Conservation (phyloP, 2,797 vertebrate genomes). For the Myotis pilosus region DNA sequence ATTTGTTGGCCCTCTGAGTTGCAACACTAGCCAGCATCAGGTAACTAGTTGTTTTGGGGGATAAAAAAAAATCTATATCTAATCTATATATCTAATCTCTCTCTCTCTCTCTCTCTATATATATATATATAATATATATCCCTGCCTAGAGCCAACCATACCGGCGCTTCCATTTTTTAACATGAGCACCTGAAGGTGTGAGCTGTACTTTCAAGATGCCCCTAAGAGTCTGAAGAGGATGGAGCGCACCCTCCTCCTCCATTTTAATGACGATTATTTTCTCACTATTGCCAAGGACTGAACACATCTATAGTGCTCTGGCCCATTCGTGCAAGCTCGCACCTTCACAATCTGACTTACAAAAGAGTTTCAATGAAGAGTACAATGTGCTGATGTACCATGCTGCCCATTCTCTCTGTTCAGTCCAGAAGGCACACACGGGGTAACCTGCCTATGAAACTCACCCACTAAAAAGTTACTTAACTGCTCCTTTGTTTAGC, state of each 20-base stretch:
- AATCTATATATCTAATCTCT: no score
- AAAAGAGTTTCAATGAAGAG: rapidly evolving
- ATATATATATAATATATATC: no score
- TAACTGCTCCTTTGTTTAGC: not conserved
- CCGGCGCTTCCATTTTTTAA: rapidly evolving
- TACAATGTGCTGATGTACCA: not conserved
- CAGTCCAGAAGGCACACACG: not conserved
- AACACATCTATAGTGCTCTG: rapidly evolving
- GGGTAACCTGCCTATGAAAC: not conserved
- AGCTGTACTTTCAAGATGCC: not conserved
- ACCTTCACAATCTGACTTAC: not conserved
- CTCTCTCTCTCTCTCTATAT: no score
- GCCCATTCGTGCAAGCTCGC: not conserved
- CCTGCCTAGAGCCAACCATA: no score
- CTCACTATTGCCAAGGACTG: no score
- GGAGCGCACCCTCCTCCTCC: not conserved
- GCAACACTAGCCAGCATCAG: rapidly evolving
- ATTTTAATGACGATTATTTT: not conserved
- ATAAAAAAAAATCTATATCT: no score
- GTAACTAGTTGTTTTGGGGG: not conserved
- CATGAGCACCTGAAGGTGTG: not conserved
- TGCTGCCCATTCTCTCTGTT: not conserved
- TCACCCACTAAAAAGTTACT: not conserved
- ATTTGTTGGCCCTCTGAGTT: not conserved
- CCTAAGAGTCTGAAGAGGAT: not conserved